A percentile compares a stretch with the other conserved stretches of the same genome.
These are phyloP conservation scores for Hassar affinis DNA, from an alignment of 2,113 vertebrate genomes.

Conservation along the genomic window DNA sequence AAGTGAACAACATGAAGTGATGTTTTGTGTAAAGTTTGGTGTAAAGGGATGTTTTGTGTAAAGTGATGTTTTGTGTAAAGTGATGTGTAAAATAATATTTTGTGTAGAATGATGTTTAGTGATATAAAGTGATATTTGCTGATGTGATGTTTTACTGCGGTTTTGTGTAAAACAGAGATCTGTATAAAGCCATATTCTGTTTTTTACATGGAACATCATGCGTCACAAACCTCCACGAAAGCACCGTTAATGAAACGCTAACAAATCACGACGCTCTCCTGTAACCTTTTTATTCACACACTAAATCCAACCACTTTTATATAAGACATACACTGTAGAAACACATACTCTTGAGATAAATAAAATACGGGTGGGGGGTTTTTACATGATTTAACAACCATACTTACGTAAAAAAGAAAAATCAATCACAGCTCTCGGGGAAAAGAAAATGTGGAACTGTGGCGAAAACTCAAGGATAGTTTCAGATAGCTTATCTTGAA, in stretches of 20 bases:
- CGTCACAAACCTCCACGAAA: background rate
- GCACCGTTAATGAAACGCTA: background rate
- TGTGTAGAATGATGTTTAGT: background rate
- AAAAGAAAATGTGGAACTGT: constrained; percentile 48
- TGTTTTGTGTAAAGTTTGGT: background rate
- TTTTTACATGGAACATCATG: background rate
- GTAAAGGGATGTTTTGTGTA: background rate
- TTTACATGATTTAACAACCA: constrained; percentile 58
- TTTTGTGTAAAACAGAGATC: background rate
- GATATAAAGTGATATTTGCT: too few species aligned
- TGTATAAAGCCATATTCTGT: background rate
- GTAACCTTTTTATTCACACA: constrained; percentile 72
- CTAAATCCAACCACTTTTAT: constrained; percentile 69
- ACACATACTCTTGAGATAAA: constrained; percentile 62
- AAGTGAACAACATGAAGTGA: too few species aligned
- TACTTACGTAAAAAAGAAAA: constrained; percentile 59
- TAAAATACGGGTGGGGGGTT: constrained; percentile 35
- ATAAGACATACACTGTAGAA: constrained; percentile 64
- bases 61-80: background rate
- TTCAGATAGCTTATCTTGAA: background rate
- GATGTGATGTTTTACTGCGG: background rate
- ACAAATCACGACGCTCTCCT: background rate
- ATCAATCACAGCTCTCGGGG: constrained; percentile 66
- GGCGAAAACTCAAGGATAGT: background rate
- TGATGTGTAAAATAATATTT: background rate